Base-by-base conservation (phyloP, 2,888 invertebrate species). In the Ptilodon capucinus region DNA sequence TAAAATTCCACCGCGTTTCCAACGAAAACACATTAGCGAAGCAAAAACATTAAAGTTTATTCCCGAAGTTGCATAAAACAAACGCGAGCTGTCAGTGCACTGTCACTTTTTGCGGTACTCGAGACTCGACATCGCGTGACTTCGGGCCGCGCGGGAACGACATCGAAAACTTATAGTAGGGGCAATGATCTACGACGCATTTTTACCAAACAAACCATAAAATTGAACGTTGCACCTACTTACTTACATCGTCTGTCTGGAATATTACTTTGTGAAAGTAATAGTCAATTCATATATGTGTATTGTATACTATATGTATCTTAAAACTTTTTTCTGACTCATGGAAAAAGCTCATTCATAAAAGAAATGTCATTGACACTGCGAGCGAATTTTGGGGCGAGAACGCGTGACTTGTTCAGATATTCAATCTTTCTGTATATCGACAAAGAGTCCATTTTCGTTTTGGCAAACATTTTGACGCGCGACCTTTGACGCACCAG, bases 141-240 rank as follows among this genome's bases (percentile, higher is more conserved):
- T 57, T 53, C 13, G 28, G 42, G 43, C 59, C 44, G 23, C 46
- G 40, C 42, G 54, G 54, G 42, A n/a, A n/a, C 44, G 40, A 34
- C 19, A 54, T 62, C 63, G 63, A 65, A 53, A 61, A 71, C 71
- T 52, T 54, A 48, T 79, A 48, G 86, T 85, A 80, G 64, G 75
- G 74, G 74, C 73, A 68, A 78, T 82, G 85, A 85, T 86, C 79
- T 82, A 86, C 76, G 59, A 77, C 72, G 68, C 78, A 81, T 85
- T 84, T 78, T 84, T 79, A 82, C 82, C 74, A 84, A 87, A 86
- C 84, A 84, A 83, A 79, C 84, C 76, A 79, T 86, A 84, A 85
- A 86, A 84, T 84, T 79, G 71, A 74, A 75, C 75, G 76, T 72
- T 76, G 75, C 73, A 71, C 66, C 68, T 72, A 71, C 67, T 68